A percentile compares a stretch with the other conserved stretches of the same genome.
These are phyloP conservation scores for Tragelaphus imberbis DNA, from an alignment of 2,113 vertebrate species.

Conservation along the genomic window DNA sequence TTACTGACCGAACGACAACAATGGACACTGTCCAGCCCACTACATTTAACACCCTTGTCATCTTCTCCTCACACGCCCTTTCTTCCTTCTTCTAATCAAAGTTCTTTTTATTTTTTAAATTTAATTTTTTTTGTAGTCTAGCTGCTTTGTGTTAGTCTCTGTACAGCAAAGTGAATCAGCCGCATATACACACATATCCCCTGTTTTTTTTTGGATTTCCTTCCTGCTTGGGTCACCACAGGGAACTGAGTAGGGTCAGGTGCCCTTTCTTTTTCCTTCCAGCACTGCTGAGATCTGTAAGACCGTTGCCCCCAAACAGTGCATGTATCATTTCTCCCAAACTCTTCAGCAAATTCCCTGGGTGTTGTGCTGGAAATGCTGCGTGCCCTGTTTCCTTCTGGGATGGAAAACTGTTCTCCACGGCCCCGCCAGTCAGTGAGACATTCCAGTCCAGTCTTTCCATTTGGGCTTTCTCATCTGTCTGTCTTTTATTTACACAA, in stretches of 20 bases:
- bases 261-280: neutral
- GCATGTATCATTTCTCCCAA: neutral
- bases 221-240: neutral
- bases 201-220: neutral
- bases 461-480: neutral
- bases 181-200: neutral
- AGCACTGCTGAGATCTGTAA: fast-evolving
- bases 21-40: fast-evolving
- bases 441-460: neutral
- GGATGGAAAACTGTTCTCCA: neutral
- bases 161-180: neutral
- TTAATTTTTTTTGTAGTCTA: neutral
- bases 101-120: neutral
- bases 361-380: neutral
- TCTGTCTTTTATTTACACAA: slow-evolving; percentile 28
- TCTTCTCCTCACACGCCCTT: neutral
- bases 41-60: fast-evolving
- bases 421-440: neutral
- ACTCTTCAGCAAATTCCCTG: neutral
- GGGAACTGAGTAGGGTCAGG: neutral
- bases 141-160: neutral
- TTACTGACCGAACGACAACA: neutral
- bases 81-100: neutral
- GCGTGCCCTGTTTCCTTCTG: neutral
- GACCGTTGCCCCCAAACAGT: fast-evolving